phyloP scores from a whole-genome alignment of 2,888 invertebrate species.

The Masnerella sp. region DNA sequence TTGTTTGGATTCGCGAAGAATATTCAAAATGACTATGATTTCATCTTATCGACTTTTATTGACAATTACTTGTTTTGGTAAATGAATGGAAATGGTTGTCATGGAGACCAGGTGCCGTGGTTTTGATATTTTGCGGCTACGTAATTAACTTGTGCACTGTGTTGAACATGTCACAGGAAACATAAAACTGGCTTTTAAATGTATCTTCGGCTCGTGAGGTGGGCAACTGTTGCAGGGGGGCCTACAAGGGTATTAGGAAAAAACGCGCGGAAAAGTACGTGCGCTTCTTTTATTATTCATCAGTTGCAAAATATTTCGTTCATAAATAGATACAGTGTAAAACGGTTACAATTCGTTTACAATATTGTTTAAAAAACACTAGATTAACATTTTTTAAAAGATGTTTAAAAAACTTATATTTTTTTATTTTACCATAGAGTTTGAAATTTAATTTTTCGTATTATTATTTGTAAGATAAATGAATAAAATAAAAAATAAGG shows the following conservation, averaged over 20 bases:
- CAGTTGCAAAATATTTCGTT: neutral
- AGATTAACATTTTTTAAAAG: too few species aligned
- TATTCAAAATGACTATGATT: too few species aligned
- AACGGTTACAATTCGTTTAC: neutral
- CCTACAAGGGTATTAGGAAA: conserved; percentile 37
- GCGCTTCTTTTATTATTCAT: too few species aligned
- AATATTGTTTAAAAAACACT: too few species aligned
- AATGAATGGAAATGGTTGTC: conserved; percentile 14
- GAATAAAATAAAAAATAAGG: too few species aligned
- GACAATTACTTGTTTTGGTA: conserved; percentile 21
- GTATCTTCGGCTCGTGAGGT: conserved; percentile 32
- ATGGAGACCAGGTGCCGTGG: conserved; percentile 18
- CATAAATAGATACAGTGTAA: neutral
- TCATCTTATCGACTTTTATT: conserved; percentile 27
- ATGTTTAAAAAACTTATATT: too few species aligned
- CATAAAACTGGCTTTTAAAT: conserved; percentile 24
- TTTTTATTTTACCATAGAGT: too few species aligned
- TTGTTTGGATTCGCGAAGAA: too few species aligned
- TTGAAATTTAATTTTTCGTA: too few species aligned
- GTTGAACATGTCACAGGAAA: conserved; percentile 11
- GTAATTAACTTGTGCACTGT: conserved; percentile 14
- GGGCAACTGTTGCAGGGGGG: conserved; percentile 56
- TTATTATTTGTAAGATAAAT: too few species aligned
- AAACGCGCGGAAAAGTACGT: conserved; percentile 58
- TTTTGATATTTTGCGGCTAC: conserved; percentile 39